phyloP scores from a whole-genome alignment of 1,140 invertebrate genomes.

The Acromyrmex charruanus region DNA sequence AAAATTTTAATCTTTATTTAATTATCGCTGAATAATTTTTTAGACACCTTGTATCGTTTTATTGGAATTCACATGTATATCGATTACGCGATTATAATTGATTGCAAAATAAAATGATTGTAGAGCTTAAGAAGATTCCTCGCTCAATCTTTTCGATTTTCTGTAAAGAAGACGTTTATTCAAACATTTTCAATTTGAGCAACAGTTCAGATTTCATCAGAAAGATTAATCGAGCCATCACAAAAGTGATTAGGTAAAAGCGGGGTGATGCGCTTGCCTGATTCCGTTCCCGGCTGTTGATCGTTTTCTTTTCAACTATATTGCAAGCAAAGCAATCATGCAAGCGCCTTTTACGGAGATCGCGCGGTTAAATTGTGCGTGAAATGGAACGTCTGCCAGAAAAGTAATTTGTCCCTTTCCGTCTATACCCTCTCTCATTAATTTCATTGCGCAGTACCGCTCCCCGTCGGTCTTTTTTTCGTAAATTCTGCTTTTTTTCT shows the following conservation, averaged over 20 bases:
- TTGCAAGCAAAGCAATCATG: constrained; percentile 70
- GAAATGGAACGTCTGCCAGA: constrained; percentile 74
- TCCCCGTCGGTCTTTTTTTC: constrained; percentile 35
- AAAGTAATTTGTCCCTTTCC: constrained; percentile 71
- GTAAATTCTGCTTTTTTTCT: neutral
- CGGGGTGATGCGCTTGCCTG: constrained; percentile 50
- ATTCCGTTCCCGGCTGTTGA: constrained; percentile 30
- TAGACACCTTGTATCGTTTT: neutral
- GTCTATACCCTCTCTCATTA: constrained; percentile 67
- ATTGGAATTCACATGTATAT: neutral
- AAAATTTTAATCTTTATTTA: neutral
- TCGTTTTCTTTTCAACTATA: constrained; percentile 58
- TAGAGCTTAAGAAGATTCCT: neutral
- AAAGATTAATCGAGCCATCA: constrained; percentile 61
- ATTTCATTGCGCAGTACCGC: constrained; percentile 63
- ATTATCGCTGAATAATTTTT: neutral
- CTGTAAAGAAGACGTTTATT: neutral
- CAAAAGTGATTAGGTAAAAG: constrained; percentile 63
- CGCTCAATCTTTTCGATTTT: neutral
- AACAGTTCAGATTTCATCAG: constrained; percentile 42
- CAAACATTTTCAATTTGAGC: constrained; percentile 17
- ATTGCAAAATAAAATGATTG: neutral
- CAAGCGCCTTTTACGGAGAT: constrained; percentile 68
- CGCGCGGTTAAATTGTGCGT: constrained; percentile 72
- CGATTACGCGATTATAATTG: neutral